Evolutionary conservation across 2,113 vertebrate species (phyloP).

Genomic region (Coregonus clupeaformis): DNA sequence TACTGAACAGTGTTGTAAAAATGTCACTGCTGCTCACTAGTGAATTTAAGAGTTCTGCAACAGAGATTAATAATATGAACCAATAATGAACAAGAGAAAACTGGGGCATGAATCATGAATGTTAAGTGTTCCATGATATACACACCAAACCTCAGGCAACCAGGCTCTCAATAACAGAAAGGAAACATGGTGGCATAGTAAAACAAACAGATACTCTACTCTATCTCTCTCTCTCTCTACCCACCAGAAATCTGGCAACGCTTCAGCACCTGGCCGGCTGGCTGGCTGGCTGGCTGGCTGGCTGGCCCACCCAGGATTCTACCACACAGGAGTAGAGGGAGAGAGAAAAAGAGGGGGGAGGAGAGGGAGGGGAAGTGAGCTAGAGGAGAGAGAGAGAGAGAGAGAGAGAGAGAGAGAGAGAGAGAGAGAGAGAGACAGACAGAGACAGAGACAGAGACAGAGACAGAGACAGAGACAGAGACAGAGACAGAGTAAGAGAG

Average conservation of each 20-base stretch:
- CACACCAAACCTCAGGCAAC: neutral
- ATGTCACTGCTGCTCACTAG: neutral
- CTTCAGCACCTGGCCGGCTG: slow-evolving; percentile 34
- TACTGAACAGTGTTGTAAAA: neutral
- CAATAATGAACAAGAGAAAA: too few relatives aligned
- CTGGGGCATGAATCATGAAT: neutral
- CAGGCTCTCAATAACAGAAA: neutral
- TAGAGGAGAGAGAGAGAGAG: neutral
- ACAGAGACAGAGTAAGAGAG: neutral
- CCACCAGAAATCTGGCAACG: slow-evolving; percentile 64
- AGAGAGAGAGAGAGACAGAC: neutral
- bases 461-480: slow-evolving; percentile 1
- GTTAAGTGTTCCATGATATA: neutral
- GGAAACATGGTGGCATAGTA: slow-evolving; percentile 62
- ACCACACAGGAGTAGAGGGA: slow-evolving; percentile 3
- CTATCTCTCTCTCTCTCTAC: slow-evolving; percentile 9
- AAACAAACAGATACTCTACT: slow-evolving; percentile 58
- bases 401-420: slow-evolving; percentile 7
- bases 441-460: slow-evolving; percentile 24
- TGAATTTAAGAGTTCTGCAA: neutral
- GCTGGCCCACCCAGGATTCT: slow-evolving; percentile 62
- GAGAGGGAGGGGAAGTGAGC: slow-evolving; percentile 4
- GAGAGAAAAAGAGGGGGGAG: slow-evolving; percentile 22
- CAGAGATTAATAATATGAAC: too few relatives aligned
- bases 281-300: slow-evolving; percentile 28